Evolutionary conservation across 2,113 vertebrate genomes (phyloP), one percentile per base, ranked within the genome.

Genomic region (Cryptomyrus ogoouensis): DNA sequence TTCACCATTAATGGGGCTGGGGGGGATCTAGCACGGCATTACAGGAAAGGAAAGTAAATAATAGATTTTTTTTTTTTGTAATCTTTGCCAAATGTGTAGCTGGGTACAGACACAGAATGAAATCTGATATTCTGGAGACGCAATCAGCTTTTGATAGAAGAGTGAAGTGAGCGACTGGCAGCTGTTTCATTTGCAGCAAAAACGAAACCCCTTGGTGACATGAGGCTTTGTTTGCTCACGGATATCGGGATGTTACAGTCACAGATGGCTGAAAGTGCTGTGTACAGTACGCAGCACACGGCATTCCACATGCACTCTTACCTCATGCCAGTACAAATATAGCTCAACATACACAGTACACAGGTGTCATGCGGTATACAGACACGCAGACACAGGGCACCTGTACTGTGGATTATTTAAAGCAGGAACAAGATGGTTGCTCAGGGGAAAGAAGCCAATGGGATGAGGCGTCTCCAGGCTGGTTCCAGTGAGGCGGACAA

Each of bases 391-490:
- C 35, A 7, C 74, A 80, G 74, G 31, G 74, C 35, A 42, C 74
- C 31, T 80, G 62, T 27, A 70, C 83, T 84, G 49, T 4, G 10
- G 62, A 47, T 35, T 90, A 5, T 91, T 39, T 89, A 42, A 31
- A 70, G 44, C 91, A 96, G 95, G 89, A 90, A 91, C 90, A 94
- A 91, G 21, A 96, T 95, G 95, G 95, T 95, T 93, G 94, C 94
- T 88, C 94, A 95, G 90, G 94, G 91, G 39, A 94, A 94, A 91
- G 84, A 89, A 80, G 88, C 66, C 1, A 91, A 87, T 31, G 92
- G 42, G 10, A 93, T 89, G 6, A 92, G 92, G 17, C 91, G 91
- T 89, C 92, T 93, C 93, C 95, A 93, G 95, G 95, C 95, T 95
- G 95, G 95, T 93, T 94, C 94, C 94, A 93, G 92, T 39, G 94